These are phyloP conservation scores for Gasterosteus aculeatus DNA, from an alignment of 2,113 vertebrate genomes.

Conservation along the genomic window DNA sequence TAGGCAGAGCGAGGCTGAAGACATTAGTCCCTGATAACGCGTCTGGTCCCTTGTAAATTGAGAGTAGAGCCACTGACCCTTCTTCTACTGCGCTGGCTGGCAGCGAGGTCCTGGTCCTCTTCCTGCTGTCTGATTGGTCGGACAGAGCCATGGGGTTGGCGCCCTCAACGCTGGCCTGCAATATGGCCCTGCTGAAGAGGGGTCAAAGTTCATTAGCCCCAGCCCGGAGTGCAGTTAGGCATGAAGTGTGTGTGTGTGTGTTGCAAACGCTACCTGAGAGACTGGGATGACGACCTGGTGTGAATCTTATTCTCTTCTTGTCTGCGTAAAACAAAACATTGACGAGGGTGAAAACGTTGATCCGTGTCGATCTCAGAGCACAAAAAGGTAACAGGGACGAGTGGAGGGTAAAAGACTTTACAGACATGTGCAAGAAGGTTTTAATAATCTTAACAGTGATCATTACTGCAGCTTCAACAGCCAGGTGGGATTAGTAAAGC, in stretches of 20 bases:
- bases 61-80: constrained; percentile 61
- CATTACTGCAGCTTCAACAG: constrained; percentile 48
- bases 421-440: constrained; percentile 31
- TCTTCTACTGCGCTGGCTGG: constrained; percentile 62
- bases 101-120: constrained; percentile 86
- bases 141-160: constrained; percentile 84
- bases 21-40: background rate
- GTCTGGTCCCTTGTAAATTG: background rate
- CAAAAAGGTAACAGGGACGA: constrained; percentile 14
- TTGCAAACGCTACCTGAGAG: constrained; percentile 62
- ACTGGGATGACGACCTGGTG: constrained; percentile 80
- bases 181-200: constrained; percentile 83
- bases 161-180: constrained; percentile 88
- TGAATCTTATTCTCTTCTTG: constrained; percentile 84
- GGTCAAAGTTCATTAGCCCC: background rate
- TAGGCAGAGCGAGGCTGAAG: background rate
- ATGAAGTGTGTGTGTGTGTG: background rate
- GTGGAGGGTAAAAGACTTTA: constrained; percentile 20
- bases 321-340: constrained; percentile 66
- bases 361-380: background rate
- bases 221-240: background rate
- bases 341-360: constrained; percentile 13
- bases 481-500: constrained; percentile 58
- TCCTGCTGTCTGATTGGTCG: constrained; percentile 86
- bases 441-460: constrained; percentile 9